Conservation (phyloP, 2,113 vertebrate genomes). For the Zosterops hypoxanthus region DNA sequence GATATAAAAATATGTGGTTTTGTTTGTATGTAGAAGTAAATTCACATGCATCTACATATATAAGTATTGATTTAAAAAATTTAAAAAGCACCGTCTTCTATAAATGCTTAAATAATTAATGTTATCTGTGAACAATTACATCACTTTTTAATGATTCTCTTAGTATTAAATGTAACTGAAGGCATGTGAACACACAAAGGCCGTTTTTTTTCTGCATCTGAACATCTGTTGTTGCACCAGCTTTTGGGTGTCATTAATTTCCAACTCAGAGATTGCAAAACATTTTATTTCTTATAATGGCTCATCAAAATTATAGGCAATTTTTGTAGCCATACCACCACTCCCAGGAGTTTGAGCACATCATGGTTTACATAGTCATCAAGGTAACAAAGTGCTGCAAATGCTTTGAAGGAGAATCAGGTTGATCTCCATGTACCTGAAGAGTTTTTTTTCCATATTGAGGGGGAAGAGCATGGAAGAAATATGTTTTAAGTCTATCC, state of each 20-base stretch:
- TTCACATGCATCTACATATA: neutral
- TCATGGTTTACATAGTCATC: neutral
- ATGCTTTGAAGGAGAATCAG: neutral
- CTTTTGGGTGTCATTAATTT: conserved; percentile 28
- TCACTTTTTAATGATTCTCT: neutral
- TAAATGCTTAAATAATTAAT: neutral
- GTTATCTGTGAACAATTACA: neutral
- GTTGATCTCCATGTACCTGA: neutral
- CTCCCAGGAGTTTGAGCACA: neutral
- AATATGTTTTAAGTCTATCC: neutral
- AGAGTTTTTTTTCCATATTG: neutral
- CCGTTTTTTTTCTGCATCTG: neutral
- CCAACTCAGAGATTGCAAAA: neutral
- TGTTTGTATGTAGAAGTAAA: neutral
- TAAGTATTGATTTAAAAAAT: neutral
- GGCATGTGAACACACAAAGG: neutral
- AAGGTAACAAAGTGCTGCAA: neutral
- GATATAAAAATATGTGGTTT: neutral
- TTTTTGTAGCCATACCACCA: neutral
- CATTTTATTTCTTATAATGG: neutral
- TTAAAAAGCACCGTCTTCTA: fast-evolving
- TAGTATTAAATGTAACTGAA: neutral
- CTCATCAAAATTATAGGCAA: conserved; percentile 4
- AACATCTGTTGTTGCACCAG: conserved; percentile 21
- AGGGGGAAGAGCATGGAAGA: neutral